Evolutionary conservation across 2,113 vertebrate genomes (phyloP).

Genomic region (Etia nguti): DNA sequence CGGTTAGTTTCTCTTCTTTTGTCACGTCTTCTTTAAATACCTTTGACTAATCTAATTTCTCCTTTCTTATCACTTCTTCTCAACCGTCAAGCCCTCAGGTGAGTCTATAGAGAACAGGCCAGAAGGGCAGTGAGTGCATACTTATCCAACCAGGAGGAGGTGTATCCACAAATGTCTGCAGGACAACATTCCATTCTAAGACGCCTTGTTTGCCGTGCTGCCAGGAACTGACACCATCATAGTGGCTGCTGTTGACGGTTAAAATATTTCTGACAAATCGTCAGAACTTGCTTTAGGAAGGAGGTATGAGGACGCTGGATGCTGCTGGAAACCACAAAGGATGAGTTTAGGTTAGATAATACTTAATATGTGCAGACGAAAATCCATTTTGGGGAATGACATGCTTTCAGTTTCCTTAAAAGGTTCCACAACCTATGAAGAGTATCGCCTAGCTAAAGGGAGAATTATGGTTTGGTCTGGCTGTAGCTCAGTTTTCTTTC

Average conservation of each 20-base stretch:
- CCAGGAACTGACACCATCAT: neutral
- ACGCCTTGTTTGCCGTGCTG: neutral
- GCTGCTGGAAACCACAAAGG: neutral
- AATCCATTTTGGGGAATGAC: neutral
- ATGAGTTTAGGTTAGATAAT: neutral
- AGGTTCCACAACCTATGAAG: neutral
- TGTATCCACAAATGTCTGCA: neutral
- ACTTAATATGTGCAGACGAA: neutral
- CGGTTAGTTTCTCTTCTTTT: neutral
- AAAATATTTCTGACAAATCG: neutral
- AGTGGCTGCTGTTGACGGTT: constrained; percentile 5
- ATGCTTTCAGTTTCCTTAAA: neutral
- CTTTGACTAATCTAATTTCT: neutral
- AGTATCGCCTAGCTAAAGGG: too few species aligned
- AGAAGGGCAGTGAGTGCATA: neutral
- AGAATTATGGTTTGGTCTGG: too few species aligned
- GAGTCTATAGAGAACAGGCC: neutral
- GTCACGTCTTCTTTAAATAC: neutral
- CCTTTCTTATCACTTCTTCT: neutral
- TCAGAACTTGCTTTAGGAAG: neutral
- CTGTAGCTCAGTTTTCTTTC: neutral
- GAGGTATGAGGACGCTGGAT: neutral
- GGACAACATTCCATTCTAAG: constrained; percentile 40
- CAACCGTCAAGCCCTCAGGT: neutral
- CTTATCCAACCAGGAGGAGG: neutral